Evolutionary conservation across 1,140 invertebrate species (phyloP).

Genomic region (Augochlora pura): DNA sequence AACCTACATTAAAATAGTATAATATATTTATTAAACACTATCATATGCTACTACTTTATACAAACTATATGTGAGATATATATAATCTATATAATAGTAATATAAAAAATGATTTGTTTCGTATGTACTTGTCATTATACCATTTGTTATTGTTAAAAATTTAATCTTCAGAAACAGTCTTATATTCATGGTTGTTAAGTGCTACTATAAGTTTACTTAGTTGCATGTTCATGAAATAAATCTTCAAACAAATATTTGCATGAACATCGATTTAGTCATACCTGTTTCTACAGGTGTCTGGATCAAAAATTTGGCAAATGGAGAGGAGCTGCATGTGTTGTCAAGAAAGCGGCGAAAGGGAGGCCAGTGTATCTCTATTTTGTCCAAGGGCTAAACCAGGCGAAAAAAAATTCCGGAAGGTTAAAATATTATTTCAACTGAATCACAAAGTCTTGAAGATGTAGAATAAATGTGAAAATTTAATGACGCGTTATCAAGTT

Average conservation of each 20-base stretch:
- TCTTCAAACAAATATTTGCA: not conserved
- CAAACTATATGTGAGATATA: not conserved
- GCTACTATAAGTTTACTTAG: not conserved
- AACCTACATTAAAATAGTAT: not conserved
- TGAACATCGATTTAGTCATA: slow-evolving; percentile 19
- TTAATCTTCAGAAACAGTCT: not conserved
- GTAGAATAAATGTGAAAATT: not conserved
- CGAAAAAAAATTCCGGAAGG: slow-evolving; percentile 92
- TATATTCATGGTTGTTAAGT: not conserved
- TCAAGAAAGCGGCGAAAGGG: slow-evolving; percentile 94
- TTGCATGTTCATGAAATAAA: not conserved
- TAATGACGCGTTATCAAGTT: not conserved
- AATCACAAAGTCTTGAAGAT: not conserved
- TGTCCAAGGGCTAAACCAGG: slow-evolving; percentile 94
- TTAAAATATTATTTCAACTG: slow-evolving; percentile 68
- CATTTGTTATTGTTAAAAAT: slow-evolving; percentile 2
- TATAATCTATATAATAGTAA: not conserved
- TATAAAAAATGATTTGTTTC: not conserved
- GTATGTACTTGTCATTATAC: not conserved
- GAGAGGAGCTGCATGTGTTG: slow-evolving; percentile 96
- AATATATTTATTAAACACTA: not conserved
- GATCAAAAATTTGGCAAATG: slow-evolving; percentile 97
- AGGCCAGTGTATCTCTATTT: slow-evolving; percentile 92
- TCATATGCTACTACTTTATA: not conserved
- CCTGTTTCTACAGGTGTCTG: slow-evolving; percentile 87